These are phyloP conservation scores for Dryoscopus gambensis DNA, from an alignment of 2,113 vertebrate genomes.

Conservation along the genomic window DNA sequence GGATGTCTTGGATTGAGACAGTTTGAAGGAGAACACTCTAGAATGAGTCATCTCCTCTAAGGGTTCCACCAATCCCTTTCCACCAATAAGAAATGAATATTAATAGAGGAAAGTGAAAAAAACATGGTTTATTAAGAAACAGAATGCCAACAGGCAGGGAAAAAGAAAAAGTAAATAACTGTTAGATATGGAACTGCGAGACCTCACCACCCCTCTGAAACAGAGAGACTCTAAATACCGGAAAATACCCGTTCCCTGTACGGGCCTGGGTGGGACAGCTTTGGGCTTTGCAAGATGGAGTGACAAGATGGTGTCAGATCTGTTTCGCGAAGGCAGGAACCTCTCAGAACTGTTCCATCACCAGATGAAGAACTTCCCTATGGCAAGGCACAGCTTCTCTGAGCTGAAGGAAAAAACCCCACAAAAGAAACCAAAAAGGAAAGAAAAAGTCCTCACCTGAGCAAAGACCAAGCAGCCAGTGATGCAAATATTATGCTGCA, in stretches of 20 bases:
- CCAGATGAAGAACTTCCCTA: not conserved
- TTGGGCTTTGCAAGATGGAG: no score
- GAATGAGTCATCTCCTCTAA: not conserved
- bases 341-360: not conserved
- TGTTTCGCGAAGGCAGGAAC: not conserved
- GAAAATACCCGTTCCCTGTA: not conserved
- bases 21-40: not conserved
- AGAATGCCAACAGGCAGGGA: not conserved
- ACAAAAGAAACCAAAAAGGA: not conserved
- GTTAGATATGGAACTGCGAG: not conserved
- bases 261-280: not conserved
- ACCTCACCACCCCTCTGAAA: not conserved
- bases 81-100: not conserved
- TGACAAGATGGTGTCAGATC: not conserved
- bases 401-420: not conserved
- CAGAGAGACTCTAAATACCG: not conserved
- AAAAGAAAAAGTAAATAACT: not conserved
- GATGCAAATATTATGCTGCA: rapidly evolving
- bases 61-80: not conserved
- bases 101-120: not conserved
- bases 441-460: not conserved
- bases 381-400: not conserved
- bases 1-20: not conserved
- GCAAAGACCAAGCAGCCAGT: not conserved
- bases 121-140: not conserved